Base-by-base conservation (phyloP, 2,797 vertebrate genomes). In the Hozukius guyotensis region DNA sequence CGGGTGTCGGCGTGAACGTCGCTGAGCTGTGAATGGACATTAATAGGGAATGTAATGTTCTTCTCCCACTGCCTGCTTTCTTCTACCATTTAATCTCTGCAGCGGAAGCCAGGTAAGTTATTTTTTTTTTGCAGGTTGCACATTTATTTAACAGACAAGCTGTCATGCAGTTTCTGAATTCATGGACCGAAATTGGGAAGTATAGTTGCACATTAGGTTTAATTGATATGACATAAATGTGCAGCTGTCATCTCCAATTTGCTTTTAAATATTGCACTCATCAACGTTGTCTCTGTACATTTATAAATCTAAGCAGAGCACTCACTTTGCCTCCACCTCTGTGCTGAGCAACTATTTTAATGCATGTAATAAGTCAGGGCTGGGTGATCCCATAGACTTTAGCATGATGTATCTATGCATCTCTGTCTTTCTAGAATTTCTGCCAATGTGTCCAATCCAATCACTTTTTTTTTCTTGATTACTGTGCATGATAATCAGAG, bases 1-100 rank as follows among this genome's bases (percentile, higher is more conserved):
- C 88, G 89, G 83, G 88, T 92, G 90, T 92, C 90, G 88, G 80
- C 90, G 88, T 82, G 90, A 90, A 68, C 78, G 81, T 87, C 88
- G 82, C 83, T 56, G 75, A 72, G 87, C 87, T 56, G 83, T 91
- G 87, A 89, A 91, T 88, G 90, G 88, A 89, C 86, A 80, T 72
- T 68, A 84, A 86, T 57, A 72, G 80, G 93, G 89, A 83, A 88
- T 93, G 78, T 88, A 83, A 91, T 71, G 53, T 70, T 72, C 74
- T 77, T 78, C 82, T 59, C 13, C 57, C 68, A 2, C 70, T 32
- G 72, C 64, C 61, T 65, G 75, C 5, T 82, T 85, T 78, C 80
- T 57, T 49, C 69, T 70, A 31, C 64, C 75, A 29, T 84, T 60
- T 79, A 55, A 66, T 80, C 60, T 63, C 73, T 53, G 64, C 80